A percentile compares a stretch with the other conserved stretches of the same genome.
These are phyloP conservation scores for Pithys albifrons DNA, from an alignment of 2,113 vertebrate species.

Conservation along the genomic window DNA sequence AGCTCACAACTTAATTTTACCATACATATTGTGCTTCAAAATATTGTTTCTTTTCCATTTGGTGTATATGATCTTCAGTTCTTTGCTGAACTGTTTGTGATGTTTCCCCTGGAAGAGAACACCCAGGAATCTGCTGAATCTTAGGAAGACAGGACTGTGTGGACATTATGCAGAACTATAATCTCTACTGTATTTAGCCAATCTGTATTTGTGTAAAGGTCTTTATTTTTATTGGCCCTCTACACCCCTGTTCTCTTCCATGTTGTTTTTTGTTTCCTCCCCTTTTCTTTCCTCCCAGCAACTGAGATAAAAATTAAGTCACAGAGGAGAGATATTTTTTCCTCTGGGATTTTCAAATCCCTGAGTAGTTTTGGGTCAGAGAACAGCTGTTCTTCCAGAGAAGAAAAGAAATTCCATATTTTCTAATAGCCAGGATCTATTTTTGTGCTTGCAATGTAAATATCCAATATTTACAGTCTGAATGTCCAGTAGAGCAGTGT, in stretches of 20 bases:
- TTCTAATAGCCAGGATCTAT: not conserved
- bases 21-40: not conserved
- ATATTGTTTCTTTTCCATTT: not conserved
- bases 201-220: not conserved
- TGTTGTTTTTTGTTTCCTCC: accelerated
- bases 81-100: not conserved
- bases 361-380: not conserved
- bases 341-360: not conserved
- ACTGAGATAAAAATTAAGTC: not conserved
- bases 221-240: not conserved
- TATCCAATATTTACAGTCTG: not conserved
- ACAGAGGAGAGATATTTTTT: not conserved
- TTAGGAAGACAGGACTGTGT: not conserved
- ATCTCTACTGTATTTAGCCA: not conserved
- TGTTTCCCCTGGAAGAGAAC: not conserved
- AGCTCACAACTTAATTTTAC: not conserved
- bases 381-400: not conserved
- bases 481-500: not conserved
- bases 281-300: not conserved
- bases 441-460: not conserved
- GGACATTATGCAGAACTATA: not conserved
- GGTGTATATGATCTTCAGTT: not conserved
- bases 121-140: not conserved
- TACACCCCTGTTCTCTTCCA: not conserved
- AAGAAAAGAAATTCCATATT: not conserved